Base-by-base conservation (phyloP, 2,888 invertebrate genomes). In the Fissipunctia ypsillon region DNA sequence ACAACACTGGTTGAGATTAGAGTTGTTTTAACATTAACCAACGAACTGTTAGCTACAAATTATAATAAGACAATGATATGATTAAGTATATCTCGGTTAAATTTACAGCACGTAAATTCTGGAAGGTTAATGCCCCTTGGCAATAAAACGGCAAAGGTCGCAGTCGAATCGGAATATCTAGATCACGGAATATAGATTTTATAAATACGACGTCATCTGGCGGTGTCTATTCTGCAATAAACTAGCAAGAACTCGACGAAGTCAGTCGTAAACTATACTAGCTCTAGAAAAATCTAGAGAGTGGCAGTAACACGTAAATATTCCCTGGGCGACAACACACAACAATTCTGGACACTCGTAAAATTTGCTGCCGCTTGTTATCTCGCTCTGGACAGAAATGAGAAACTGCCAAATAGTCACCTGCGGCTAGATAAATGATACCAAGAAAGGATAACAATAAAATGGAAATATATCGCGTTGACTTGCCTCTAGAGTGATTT, bases 351-450 rank as follows among this genome's bases (percentile, higher is more conserved):
- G 84, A 86, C 77, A 88, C 83, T 93, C 93, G 90, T 95, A 94
- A 94, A 94, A 91, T 87, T 87, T 88, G 65, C 31, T 59, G 73
- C 72, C 83, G 87, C 92, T 91, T 91, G 93, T 94, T 94, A 94
- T 92, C 91, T 90, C 82, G 78, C 67, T 74, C 83, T 81, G 78
- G 69, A 84, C 83, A 84, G 87, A 84, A 88, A 89, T 85, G 88
- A 89, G 84, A 88, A 85, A 88, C 78, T 80, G 81, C 84, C 81
- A 82, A 86, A 87, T 87, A 80, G 80, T 67, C 66, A 69, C 52
- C 74, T 50, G 64, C 50, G 73, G 72, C 76, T 65, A 76, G 66
- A 80, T 63, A 80, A 60, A 68, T 69, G 43, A 71, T 71, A 66
- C 38, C 63, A 45, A 68, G 70, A 57, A 71, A 74, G 66, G 76